phyloP scores from a whole-genome alignment of 2,113 vertebrate genomes.

The Opisthocomus hoazin region DNA sequence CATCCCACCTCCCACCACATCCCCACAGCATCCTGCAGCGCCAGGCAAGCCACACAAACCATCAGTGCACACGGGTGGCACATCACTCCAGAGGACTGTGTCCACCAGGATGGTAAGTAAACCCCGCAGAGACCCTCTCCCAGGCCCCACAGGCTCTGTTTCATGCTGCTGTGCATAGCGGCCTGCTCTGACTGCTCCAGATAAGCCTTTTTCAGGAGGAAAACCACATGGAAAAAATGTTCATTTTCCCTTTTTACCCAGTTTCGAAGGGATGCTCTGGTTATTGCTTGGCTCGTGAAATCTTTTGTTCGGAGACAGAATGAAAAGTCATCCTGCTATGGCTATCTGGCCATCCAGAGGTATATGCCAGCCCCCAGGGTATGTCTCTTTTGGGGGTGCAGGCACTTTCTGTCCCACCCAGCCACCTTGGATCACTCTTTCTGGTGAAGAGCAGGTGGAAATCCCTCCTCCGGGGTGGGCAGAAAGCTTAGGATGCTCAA shows the following conservation, averaged over 20 bases:
- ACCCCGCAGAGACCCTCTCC: neutral
- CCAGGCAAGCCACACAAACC: neutral
- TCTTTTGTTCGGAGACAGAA: neutral
- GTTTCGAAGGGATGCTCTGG: neutral
- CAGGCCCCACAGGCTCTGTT: accelerated
- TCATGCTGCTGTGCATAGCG: accelerated
- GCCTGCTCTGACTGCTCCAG: neutral
- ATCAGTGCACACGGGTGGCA: accelerated
- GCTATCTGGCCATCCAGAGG: neutral
- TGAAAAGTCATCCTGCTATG: neutral
- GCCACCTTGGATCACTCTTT: neutral
- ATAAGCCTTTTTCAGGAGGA: neutral
- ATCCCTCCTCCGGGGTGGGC: neutral
- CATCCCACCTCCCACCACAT: neutral
- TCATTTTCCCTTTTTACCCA: neutral
- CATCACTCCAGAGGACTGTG: accelerated
- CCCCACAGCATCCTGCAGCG: accelerated
- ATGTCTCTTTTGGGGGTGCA: neutral
- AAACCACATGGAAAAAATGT: neutral
- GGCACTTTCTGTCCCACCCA: neutral
- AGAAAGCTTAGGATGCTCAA: neutral
- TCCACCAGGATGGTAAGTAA: neutral
- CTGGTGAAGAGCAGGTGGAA: neutral
- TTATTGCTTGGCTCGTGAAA: neutral
- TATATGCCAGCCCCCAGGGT: neutral